Evolutionary conservation across 2,888 invertebrate genomes (phyloP).

Genomic region (Calameuta filiformis): DNA sequence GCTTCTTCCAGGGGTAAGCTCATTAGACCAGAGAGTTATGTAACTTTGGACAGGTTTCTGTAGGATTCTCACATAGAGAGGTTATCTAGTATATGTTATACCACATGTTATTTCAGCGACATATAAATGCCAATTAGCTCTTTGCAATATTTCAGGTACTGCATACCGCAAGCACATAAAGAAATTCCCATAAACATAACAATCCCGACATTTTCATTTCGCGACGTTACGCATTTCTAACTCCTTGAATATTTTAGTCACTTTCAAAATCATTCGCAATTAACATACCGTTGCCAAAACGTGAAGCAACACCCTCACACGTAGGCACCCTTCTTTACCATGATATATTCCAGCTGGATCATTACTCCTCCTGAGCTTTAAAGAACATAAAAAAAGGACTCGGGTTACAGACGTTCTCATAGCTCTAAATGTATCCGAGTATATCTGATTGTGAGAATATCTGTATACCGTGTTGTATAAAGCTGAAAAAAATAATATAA

Average conservation of each 20-base stretch:
- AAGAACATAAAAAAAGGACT: not conserved
- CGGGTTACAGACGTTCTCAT: not conserved
- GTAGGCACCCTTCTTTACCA: not conserved
- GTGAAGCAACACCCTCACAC: not conserved
- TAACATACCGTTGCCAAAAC: not conserved
- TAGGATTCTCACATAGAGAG: not conserved
- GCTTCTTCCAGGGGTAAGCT: not conserved
- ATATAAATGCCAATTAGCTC: not conserved
- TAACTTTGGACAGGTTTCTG: not conserved
- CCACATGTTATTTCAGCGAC: not conserved
- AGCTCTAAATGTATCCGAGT: not conserved
- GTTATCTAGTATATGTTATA: not conserved
- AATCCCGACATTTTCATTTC: not conserved
- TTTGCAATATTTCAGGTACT: not conserved
- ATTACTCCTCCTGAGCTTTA: not conserved
- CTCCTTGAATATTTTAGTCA: not conserved
- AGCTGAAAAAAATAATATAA: not conserved
- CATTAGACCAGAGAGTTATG: not conserved
- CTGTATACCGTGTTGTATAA: not conserved
- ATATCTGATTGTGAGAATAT: too few relatives aligned
- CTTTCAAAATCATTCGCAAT: not conserved
- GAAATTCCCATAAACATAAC: not conserved
- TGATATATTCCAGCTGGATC: not conserved
- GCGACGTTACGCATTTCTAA: not conserved
- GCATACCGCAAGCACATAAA: not conserved